phyloP scores from a whole-genome alignment of 2,113 vertebrate genomes.

The Rostratula benghalensis region DNA sequence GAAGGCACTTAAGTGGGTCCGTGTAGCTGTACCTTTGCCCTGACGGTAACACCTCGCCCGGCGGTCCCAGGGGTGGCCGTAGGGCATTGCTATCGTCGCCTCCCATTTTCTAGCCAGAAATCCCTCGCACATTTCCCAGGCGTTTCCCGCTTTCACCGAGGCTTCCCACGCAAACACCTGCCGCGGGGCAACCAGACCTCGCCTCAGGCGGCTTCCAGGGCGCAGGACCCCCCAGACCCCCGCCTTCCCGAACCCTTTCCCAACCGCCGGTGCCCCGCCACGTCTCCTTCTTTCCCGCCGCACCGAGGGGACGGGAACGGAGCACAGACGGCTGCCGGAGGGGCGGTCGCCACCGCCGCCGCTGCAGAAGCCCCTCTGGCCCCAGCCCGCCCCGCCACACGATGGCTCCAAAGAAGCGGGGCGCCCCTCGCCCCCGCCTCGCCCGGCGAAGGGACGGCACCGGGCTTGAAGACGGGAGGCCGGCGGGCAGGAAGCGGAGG shows the following conservation, averaged over 20 bases:
- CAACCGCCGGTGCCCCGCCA: not conserved
- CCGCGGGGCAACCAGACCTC: fast-evolving
- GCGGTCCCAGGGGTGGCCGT: not conserved
- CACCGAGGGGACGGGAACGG: not conserved
- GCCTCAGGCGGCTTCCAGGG: not conserved
- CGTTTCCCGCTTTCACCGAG: not conserved
- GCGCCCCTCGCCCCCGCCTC: not conserved
- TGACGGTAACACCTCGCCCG: not conserved
- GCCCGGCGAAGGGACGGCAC: not conserved
- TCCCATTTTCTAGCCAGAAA: not conserved
- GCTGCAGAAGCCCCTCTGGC: no score
- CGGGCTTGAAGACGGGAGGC: not conserved
- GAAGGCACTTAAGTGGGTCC: fast-evolving
- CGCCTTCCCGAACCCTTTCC: not conserved
- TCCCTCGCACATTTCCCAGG: not conserved
- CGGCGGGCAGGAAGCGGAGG: not conserved
- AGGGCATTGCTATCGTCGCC: not conserved
- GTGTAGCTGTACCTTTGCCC: fast-evolving
- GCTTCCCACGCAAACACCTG: not conserved
- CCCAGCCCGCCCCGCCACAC: not conserved
- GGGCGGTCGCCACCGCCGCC: not conserved
- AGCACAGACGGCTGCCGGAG: not conserved
- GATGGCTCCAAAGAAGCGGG: not conserved
- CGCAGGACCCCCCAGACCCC: no score
- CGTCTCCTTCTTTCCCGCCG: not conserved